Conservation (phyloP, 2,888 invertebrate species). For the Ditylenchus weischeri region DNA sequence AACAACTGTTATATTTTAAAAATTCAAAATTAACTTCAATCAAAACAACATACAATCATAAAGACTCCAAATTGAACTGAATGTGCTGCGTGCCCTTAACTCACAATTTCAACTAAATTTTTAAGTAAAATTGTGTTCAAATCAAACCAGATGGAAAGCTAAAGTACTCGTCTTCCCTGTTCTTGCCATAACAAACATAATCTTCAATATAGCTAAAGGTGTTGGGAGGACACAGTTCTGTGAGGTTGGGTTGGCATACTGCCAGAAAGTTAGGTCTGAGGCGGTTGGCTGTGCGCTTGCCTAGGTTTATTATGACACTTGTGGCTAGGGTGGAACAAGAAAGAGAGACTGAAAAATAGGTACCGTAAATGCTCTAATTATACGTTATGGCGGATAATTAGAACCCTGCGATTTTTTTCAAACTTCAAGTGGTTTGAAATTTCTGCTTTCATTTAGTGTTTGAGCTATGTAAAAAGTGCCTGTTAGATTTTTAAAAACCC, state of each 20-base stretch:
- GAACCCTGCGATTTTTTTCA: no score
- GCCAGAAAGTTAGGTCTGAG: constrained; percentile 49
- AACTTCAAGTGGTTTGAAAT: no score
- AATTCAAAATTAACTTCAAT: background rate
- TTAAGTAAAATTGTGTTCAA: background rate
- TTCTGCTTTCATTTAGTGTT: no score
- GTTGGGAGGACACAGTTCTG: constrained; percentile 38
- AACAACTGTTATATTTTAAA: constrained; percentile 21
- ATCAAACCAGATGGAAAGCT: constrained; percentile 41
- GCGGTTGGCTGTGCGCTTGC: constrained; percentile 45
- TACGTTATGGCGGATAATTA: no score
- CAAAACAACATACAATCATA: constrained; percentile 38
- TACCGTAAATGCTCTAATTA: no score
- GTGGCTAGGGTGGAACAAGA: constrained; percentile 39
- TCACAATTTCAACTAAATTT: no score
- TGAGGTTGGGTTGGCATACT: constrained; percentile 47
- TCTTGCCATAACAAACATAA: constrained; percentile 19
- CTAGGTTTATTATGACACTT: constrained; percentile 36
- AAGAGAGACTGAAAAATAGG: constrained; percentile 33
- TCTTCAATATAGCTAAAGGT: constrained; percentile 41
- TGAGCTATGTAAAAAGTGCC: no score
- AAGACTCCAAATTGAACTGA: constrained; percentile 43
- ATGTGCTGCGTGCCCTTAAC: constrained; percentile 35
- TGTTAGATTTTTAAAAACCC: no score
- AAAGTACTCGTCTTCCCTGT: constrained; percentile 40